Evolutionary conservation across 2,113 vertebrate genomes (phyloP).

Genomic region (Tiliqua scincoides): DNA sequence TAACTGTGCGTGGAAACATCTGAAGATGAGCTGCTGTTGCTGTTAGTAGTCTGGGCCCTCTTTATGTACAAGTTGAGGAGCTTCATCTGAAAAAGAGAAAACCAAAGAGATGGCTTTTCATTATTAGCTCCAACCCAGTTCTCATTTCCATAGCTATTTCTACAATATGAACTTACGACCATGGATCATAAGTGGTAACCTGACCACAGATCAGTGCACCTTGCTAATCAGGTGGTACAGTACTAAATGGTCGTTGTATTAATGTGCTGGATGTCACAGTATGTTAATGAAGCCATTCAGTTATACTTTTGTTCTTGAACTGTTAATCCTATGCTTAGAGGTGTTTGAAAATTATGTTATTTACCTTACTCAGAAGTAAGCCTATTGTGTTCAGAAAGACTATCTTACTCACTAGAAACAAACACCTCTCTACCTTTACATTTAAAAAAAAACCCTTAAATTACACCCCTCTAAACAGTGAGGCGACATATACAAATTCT

Average conservation of each 20-base stretch:
- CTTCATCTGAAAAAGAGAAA: slow-evolving; percentile 87
- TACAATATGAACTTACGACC: neutral
- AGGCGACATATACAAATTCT: neutral
- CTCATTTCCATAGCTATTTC: neutral
- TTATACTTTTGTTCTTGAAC: neutral
- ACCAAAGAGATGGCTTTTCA: neutral
- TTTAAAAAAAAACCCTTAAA: neutral
- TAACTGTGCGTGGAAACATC: slow-evolving; percentile 98
- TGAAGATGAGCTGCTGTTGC: slow-evolving; percentile 97
- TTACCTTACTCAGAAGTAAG: no score
- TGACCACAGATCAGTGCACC: neutral
- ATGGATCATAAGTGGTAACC: no score
- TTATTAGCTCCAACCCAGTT: neutral
- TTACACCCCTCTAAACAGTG: neutral
- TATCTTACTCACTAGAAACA: no score
- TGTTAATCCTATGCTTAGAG: no score
- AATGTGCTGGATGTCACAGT: no score
- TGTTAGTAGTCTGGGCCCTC: slow-evolving; percentile 94
- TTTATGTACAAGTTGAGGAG: slow-evolving; percentile 97
- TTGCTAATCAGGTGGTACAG: no score
- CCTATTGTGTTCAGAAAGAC: no score
- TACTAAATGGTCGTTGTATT: no score
- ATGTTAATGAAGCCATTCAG: neutral
- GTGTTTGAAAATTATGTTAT: no score
- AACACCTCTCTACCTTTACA: neutral